A percentile compares a stretch with the other conserved stretches of the same genome.
These are phyloP conservation scores for Cerastis rubricosa DNA, from an alignment of 2,888 invertebrate species.

Conservation along the genomic window DNA sequence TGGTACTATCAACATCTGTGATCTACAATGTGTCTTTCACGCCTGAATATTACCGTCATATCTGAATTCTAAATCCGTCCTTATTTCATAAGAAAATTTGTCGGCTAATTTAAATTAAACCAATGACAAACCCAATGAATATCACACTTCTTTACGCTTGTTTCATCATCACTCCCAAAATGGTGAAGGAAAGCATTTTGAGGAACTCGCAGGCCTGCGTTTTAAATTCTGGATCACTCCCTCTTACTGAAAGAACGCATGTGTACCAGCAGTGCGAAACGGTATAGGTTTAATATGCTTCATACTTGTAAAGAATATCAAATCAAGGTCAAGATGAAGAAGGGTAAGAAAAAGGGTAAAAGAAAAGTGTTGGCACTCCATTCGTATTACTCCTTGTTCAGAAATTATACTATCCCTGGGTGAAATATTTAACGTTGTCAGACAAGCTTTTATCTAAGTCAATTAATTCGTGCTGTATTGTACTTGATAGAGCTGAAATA, in stretches of 20 bases:
- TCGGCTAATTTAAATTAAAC: background rate
- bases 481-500: constrained; percentile 50
- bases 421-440: constrained; percentile 66
- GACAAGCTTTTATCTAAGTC: constrained; percentile 63
- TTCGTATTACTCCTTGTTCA: constrained; percentile 44
- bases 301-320: background rate
- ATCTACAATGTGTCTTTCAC: background rate
- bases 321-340: background rate
- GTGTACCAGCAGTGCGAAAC: background rate
- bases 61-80: background rate
- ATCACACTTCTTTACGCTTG: background rate
- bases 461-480: constrained; percentile 62
- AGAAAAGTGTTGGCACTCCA: constrained; percentile 17
- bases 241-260: background rate
- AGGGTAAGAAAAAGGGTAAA: no score
- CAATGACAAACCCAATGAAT: background rate
- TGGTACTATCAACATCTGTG: background rate
- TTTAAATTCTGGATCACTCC: background rate
- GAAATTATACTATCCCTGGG: constrained; percentile 66
- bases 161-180: background rate
- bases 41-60: background rate
- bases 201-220: background rate
- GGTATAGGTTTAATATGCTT: background rate
- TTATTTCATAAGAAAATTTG: background rate
- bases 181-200: background rate